Evolutionary conservation across 1,140 invertebrate genomes (phyloP).

Genomic region (Drosophila orosa): DNA sequence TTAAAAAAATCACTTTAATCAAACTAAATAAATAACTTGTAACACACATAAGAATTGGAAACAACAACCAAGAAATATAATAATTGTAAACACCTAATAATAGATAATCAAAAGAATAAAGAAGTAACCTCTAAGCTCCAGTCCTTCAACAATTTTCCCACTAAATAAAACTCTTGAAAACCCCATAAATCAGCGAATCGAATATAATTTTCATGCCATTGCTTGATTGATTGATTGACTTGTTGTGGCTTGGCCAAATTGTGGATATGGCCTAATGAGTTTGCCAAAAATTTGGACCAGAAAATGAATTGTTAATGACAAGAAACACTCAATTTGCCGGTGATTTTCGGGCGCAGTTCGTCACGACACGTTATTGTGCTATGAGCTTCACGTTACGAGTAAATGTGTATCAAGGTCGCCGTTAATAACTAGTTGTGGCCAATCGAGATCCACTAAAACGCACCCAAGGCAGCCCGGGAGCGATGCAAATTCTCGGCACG

Average conservation of each 20-base stretch:
- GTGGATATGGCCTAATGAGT: conserved; percentile 58
- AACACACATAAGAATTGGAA: background rate
- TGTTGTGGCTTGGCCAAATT: conserved; percentile 37
- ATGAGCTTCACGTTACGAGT: conserved; percentile 4
- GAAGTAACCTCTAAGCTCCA: background rate
- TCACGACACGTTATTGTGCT: conserved; percentile 58
- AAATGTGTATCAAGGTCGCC: conserved; percentile 73
- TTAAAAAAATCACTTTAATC: too few relatives aligned
- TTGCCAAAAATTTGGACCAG: conserved; percentile 45
- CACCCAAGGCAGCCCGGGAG: conserved; percentile 45
- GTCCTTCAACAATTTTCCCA: background rate
- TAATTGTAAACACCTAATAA: background rate
- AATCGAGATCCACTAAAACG: conserved; percentile 57
- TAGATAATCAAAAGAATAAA: background rate
- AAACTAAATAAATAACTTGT: background rate
- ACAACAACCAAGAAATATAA: background rate
- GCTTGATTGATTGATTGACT: conserved; percentile 63
- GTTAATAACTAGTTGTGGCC: conserved; percentile 54
- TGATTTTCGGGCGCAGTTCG: conserved; percentile 54
- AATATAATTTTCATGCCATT: conserved; percentile 58
- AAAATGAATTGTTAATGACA: conserved; percentile 49
- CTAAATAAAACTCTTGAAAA: conserved; percentile 4
- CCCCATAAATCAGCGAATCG: conserved; percentile 35
- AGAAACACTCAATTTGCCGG: conserved; percentile 44
- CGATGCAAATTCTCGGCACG: conserved; percentile 68